Percentiles rank a stretch among this genome's conserved stretches.
phyloP scores from a whole-genome alignment of 2,797 vertebrate species.

The Brachyrhaphis roseni region DNA sequence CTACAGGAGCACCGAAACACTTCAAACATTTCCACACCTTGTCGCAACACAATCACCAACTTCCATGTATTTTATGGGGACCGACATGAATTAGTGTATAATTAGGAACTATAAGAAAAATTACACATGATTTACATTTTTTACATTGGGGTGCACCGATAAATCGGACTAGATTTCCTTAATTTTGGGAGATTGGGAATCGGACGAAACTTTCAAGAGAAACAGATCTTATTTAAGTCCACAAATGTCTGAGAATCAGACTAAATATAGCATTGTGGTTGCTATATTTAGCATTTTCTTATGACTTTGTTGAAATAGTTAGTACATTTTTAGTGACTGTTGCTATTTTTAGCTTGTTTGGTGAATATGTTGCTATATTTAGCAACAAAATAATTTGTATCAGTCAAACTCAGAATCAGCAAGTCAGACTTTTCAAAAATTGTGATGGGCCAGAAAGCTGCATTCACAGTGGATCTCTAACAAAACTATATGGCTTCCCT shows the following conservation, averaged over 20 bases:
- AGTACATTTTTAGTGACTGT: background rate
- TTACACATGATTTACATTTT: background rate
- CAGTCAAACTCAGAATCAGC: background rate
- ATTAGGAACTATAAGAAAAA: background rate
- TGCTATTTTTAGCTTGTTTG: too few relatives aligned
- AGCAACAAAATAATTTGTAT: background rate
- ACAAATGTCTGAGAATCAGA: background rate
- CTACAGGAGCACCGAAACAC: background rate
- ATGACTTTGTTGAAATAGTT: background rate
- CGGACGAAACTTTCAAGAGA: background rate
- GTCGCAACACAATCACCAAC: background rate
- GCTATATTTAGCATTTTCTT: too few relatives aligned
- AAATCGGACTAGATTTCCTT: too few relatives aligned
- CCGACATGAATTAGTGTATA: background rate
- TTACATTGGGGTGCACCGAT: background rate
- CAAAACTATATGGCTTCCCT: too few relatives aligned
- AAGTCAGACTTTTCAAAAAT: background rate
- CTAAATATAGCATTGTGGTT: too few relatives aligned
- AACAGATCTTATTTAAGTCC: background rate
- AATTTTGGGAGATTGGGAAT: background rate
- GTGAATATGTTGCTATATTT: too few relatives aligned
- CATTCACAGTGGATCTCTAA: background rate
- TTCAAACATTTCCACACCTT: background rate
- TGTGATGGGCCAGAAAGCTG: too few relatives aligned
- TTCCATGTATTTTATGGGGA: background rate